Conservation (phyloP, 2,797 vertebrate species). For the Cirrhinus mrigala region DNA sequence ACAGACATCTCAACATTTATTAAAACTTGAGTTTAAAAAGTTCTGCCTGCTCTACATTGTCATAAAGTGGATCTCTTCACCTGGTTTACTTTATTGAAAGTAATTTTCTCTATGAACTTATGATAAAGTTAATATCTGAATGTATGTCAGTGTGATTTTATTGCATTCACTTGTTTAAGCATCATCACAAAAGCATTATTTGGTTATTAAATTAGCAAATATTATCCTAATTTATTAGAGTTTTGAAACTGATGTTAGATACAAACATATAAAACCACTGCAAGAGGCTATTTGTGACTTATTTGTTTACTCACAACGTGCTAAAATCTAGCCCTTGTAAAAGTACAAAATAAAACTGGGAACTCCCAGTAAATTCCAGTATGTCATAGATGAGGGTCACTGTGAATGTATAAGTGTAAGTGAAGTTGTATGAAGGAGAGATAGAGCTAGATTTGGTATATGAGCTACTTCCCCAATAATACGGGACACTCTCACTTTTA, state of each 20-base stretch:
- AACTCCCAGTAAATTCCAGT: neutral
- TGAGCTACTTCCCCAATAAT: neutral
- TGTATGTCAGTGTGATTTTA: neutral
- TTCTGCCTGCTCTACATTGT: no score
- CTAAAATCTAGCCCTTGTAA: neutral
- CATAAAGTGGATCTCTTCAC: neutral
- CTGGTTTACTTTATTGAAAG: neutral
- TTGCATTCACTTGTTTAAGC: neutral
- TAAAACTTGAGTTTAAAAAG: neutral
- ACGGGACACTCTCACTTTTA: constrained; percentile 13
- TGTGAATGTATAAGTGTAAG: neutral
- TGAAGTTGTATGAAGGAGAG: neutral
- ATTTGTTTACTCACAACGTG: neutral
- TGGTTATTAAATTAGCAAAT: neutral
- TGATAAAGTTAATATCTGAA: neutral
- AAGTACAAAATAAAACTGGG: neutral
- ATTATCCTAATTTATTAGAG: neutral
- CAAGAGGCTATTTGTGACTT: neutral
- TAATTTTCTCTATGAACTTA: neutral
- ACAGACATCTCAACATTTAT: neutral
- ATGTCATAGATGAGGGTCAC: neutral
- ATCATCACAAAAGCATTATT: neutral
- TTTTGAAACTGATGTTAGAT: neutral
- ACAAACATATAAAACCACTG: neutral
- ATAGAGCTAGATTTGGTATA: neutral